Evolutionary conservation across 2,888 invertebrate genomes (phyloP).

Genomic region (Ophraella communa): DNA sequence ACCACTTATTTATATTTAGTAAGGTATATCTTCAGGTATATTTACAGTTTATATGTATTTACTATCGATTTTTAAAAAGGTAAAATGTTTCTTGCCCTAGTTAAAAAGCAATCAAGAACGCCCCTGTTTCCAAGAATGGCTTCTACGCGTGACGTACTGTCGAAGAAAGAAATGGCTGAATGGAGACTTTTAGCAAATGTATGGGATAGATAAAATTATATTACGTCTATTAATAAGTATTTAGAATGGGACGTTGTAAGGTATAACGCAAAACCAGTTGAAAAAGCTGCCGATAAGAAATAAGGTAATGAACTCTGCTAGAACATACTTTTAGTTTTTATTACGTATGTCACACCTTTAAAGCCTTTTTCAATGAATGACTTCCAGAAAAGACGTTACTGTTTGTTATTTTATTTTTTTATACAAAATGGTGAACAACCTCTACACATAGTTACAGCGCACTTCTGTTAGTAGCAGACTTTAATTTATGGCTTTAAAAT

Average conservation of each 20-base stretch:
- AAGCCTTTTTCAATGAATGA: neutral
- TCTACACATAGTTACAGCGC: neutral
- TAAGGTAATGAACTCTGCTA: conserved; percentile 22
- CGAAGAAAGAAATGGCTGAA: conserved; percentile 42
- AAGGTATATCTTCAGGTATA: no score
- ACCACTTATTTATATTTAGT: no score
- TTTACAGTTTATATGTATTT: no score
- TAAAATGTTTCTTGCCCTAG: neutral
- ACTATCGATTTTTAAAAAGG: no score
- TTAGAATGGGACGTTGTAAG: conserved; percentile 27
- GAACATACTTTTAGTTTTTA: conserved; percentile 23
- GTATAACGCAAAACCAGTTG: conserved; percentile 23
- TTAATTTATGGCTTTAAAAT: no score
- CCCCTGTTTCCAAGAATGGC: conserved; percentile 1
- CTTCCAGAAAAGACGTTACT: neutral
- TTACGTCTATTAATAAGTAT: conserved; percentile 39
- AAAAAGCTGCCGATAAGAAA: conserved; percentile 27
- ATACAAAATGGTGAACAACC: neutral
- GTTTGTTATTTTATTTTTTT: neutral
- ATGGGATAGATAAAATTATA: conserved; percentile 43
- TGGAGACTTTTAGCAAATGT: conserved; percentile 39
- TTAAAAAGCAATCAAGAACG: neutral
- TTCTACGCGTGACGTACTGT: conserved; percentile 30
- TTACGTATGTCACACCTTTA: conserved; percentile 20
- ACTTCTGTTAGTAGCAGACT: no score